Evolutionary conservation across 2,113 vertebrate genomes (phyloP).

Genomic region (Microtus ochrogaster): DNA sequence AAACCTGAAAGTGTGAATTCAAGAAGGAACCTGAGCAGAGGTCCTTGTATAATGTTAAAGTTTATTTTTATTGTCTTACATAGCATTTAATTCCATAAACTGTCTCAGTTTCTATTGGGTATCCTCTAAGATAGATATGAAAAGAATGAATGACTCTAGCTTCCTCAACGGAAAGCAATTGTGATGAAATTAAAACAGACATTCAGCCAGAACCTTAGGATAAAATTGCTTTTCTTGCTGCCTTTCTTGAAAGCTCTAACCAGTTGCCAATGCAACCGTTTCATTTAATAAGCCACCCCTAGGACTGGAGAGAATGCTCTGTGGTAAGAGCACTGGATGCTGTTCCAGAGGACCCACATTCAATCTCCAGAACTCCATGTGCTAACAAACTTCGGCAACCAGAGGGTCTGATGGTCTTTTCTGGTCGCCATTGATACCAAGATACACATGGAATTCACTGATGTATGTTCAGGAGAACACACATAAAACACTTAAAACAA

Average conservation of each 20-base stretch:
- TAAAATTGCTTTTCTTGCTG: background rate
- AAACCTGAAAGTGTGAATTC: background rate
- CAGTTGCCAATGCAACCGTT: background rate
- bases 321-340: too few relatives aligned
- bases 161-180: background rate
- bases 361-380: background rate
- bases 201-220: background rate
- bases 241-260: background rate
- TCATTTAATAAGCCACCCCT: conserved; percentile 11
- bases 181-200: background rate
- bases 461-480: background rate
- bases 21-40: background rate
- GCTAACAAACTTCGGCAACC: background rate
- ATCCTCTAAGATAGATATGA: background rate
- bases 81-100: conserved; percentile 31
- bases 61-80: background rate
- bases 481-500: background rate
- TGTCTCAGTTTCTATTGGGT: background rate
- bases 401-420: background rate
- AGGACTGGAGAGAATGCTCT: background rate
- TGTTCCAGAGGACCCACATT: background rate
- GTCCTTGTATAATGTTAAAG: background rate
- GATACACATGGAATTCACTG: background rate
- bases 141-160: background rate
- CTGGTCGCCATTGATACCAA: background rate